These are phyloP conservation scores for Schizothorax lantsangensis DNA, from an alignment of 2,797 vertebrate genomes.

Conservation along the genomic window DNA sequence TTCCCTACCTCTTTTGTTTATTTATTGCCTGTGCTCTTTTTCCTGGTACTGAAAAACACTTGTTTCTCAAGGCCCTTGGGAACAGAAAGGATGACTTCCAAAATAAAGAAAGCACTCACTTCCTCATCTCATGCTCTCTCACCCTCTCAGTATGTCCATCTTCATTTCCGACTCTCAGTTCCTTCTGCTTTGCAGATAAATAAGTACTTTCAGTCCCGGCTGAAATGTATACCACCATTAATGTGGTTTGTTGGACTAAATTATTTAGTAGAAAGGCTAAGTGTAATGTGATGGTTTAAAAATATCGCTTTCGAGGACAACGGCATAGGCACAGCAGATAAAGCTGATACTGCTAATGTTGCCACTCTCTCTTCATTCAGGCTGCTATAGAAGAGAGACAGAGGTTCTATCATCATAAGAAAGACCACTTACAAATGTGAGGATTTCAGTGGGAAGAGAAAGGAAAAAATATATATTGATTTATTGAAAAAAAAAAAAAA, in stretches of 20 bases:
- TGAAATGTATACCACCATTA: slow-evolving; percentile 72
- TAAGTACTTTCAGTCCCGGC: slow-evolving; percentile 68
- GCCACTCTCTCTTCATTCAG: slow-evolving; percentile 55
- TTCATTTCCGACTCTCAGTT: slow-evolving; percentile 66
- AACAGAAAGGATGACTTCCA: slow-evolving; percentile 9
- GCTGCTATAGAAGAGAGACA: slow-evolving; percentile 39
- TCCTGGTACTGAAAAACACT: slow-evolving; percentile 33
- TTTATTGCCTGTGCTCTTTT: slow-evolving; percentile 3
- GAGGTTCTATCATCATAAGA: slow-evolving; percentile 36
- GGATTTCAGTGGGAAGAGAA: not conserved
- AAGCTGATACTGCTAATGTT: slow-evolving; percentile 60
- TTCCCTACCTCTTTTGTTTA: not conserved
- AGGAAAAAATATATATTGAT: not conserved
- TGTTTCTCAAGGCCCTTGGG: slow-evolving; percentile 40
- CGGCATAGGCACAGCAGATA: slow-evolving; percentile 56
- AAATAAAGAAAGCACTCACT: slow-evolving; percentile 15
- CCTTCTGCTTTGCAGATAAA: slow-evolving; percentile 70
- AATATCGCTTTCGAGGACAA: slow-evolving; percentile 67
- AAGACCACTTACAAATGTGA: slow-evolving; percentile 32
- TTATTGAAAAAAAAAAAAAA: slow-evolving; percentile 17
- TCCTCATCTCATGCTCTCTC: slow-evolving; percentile 37
- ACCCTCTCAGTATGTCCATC: slow-evolving; percentile 51
- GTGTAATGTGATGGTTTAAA: slow-evolving; percentile 76
- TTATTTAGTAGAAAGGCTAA: slow-evolving; percentile 76
- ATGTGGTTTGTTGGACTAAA: slow-evolving; percentile 75